Percentiles rank a stretch among this genome's conserved stretches.
Conservation (phyloP, 2,888 invertebrate genomes). For the Coleophora flavipennella region DNA sequence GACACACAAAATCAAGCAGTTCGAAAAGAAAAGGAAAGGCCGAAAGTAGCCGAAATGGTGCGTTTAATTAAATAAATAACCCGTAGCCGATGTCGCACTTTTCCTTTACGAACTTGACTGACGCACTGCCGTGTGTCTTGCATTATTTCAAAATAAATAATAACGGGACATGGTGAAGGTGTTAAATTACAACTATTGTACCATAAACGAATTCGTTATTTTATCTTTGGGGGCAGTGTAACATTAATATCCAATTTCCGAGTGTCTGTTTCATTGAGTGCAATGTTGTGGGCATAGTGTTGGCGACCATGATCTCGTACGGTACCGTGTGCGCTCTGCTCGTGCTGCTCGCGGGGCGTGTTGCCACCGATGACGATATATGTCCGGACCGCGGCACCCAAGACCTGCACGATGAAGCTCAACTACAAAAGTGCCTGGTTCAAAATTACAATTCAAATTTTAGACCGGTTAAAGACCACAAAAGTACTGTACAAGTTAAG, state of each 20-base stretch:
- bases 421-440: constrained; percentile 66
- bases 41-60: no score
- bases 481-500: constrained; percentile 61
- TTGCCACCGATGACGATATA: constrained; percentile 15
- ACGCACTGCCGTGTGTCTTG: no score
- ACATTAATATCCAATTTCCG: constrained; percentile 30
- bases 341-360: constrained; percentile 16
- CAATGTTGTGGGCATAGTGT: constrained; percentile 10
- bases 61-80: no score
- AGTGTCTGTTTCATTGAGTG: constrained; percentile 8
- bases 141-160: no score
- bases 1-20: no score
- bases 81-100: no score
- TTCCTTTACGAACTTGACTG: no score
- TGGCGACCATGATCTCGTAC: constrained; percentile 25
- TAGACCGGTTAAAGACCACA: constrained; percentile 70
- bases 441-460: constrained; percentile 69
- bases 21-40: no score
- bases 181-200: constrained; percentile 1
- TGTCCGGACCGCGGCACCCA: constrained; percentile 31
- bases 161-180: neutral
- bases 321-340: constrained; percentile 20
- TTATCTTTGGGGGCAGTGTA: constrained; percentile 48
- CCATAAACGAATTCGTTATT: neutral
- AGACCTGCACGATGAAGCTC: constrained; percentile 39